Evolutionary conservation across 2,797 vertebrate genomes (phyloP).

Genomic region (Crypturellus tataupa): DNA sequence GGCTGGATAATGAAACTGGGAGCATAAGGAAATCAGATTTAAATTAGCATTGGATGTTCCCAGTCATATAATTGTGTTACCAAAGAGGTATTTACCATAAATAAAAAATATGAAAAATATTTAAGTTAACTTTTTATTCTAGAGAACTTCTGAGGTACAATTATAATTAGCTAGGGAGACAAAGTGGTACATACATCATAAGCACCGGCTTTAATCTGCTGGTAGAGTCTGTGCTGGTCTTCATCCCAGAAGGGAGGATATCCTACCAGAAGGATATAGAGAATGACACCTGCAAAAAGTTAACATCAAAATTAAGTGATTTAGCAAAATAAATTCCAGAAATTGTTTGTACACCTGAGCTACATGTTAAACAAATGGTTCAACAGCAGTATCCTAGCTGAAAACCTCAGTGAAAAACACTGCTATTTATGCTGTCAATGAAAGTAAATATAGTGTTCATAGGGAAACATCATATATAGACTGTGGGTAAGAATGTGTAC

Average conservation of each 20-base stretch:
- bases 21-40: background rate
- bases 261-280: conserved; percentile 96
- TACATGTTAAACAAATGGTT: background rate
- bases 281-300: conserved; percentile 90
- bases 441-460: background rate
- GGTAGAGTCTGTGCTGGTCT: conserved; percentile 96
- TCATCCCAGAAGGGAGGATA: conserved; percentile 99
- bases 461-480: background rate
- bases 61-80: background rate
- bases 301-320: conserved; percentile 20
- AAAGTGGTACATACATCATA: conserved; percentile 89
- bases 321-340: conserved; percentile 36
- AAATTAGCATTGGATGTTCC: background rate
- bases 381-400: background rate
- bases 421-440: background rate
- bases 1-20: background rate
- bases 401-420: background rate
- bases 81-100: background rate
- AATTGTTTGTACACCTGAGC: background rate
- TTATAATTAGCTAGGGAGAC: background rate
- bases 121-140: background rate
- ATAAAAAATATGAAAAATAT: background rate
- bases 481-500: fast-evolving
- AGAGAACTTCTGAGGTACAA: background rate
- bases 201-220: conserved; percentile 97